A percentile compares a stretch with the other conserved stretches of the same genome.
phyloP scores from a whole-genome alignment of 2,113 vertebrate species.

The Centropristis striata region DNA sequence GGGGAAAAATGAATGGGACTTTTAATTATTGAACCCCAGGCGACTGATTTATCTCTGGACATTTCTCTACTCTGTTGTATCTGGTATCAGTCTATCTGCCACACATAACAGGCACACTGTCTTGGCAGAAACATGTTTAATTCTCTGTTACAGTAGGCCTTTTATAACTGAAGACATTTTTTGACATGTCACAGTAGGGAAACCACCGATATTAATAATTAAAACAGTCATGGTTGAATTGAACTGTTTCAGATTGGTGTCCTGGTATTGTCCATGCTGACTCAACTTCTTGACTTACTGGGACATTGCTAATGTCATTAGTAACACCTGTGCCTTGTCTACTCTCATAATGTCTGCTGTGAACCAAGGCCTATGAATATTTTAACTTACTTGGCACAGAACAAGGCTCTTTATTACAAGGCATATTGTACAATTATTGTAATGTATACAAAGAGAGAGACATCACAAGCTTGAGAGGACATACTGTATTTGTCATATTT shows the following conservation, averaged over 20 bases:
- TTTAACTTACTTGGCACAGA: not conserved
- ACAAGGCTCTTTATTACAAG: not conserved
- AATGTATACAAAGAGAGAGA: not conserved
- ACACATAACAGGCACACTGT: not conserved
- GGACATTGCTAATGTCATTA: not conserved
- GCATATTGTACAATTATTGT: not conserved
- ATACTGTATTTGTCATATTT: not conserved
- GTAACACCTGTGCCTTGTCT: not conserved
- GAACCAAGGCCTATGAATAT: not conserved
- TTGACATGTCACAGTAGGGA: not conserved
- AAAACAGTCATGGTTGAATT: not conserved
- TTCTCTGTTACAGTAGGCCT: not conserved
- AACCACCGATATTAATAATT: slow-evolving; percentile 7
- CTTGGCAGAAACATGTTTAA: not conserved
- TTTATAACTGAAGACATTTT: slow-evolving; percentile 5
- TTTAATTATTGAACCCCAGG: slow-evolving; percentile 51
- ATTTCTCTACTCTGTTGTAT: slow-evolving; percentile 3
- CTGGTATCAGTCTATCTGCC: not conserved
- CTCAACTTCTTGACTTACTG: not conserved
- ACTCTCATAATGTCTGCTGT: not conserved
- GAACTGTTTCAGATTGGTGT: not conserved
- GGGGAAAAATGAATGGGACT: slow-evolving; percentile 15
- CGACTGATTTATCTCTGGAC: not conserved
- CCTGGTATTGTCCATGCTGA: not conserved
- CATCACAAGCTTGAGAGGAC: not conserved